Conservation (phyloP, 1,140 invertebrate species). For the Drosophila ironensis region DNA sequence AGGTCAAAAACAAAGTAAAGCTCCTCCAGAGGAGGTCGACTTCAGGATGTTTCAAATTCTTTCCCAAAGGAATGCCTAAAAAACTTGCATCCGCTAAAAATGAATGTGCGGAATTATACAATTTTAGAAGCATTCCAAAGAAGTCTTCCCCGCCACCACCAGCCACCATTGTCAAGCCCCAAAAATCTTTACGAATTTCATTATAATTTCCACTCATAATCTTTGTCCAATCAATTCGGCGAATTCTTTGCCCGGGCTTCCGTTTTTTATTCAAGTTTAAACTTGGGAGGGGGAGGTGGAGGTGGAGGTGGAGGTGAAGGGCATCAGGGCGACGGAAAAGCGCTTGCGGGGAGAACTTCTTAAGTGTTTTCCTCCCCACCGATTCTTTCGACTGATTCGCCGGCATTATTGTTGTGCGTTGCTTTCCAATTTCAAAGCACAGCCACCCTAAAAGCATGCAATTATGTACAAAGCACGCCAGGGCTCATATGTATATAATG, state of each 20-base stretch:
- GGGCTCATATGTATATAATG: not conserved
- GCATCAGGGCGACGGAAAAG: too few relatives aligned
- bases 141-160: too few relatives aligned
- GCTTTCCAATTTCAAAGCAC: slow-evolving; percentile 59
- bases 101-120: too few relatives aligned
- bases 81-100: too few relatives aligned
- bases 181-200: not conserved
- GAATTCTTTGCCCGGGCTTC: not conserved
- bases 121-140: not conserved
- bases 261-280: too few relatives aligned
- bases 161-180: too few relatives aligned
- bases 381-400: not conserved
- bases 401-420: slow-evolving; percentile 33
- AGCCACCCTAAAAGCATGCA: slow-evolving; percentile 74
- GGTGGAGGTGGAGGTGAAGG: not conserved
- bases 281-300: not conserved
- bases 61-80: too few relatives aligned
- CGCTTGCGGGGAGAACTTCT: slow-evolving; percentile 3
- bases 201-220: slow-evolving; percentile 12
- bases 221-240: slow-evolving; percentile 8
- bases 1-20: slow-evolving; percentile 9
- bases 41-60: too few relatives aligned
- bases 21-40: too few relatives aligned
- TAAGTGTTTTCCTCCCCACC: slow-evolving; percentile 12
- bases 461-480: slow-evolving; percentile 35